Evolutionary conservation across 2,113 vertebrate genomes (phyloP).

Genomic region (Phoxinus phoxinus): DNA sequence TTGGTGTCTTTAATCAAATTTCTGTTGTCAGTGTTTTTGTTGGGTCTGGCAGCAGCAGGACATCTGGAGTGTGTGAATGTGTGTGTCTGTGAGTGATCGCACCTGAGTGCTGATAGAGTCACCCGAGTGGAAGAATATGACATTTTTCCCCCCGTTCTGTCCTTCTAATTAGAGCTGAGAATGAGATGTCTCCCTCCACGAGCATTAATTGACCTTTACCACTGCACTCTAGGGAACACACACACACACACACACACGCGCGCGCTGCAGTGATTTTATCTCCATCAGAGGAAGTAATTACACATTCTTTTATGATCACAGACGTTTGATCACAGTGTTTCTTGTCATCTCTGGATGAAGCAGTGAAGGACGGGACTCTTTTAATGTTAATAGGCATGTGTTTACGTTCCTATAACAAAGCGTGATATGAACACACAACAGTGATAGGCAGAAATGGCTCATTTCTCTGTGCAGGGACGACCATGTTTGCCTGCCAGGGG

Average conservation of each 20-base stretch:
- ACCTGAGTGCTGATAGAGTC: conserved; percentile 26
- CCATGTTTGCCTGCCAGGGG: conserved; percentile 85
- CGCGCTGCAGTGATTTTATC: conserved; percentile 29
- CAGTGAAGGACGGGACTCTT: background rate
- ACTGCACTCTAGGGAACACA: conserved; percentile 54
- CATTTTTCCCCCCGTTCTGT: conserved; percentile 23
- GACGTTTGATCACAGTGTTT: conserved; percentile 18
- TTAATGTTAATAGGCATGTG: background rate
- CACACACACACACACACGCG: conserved; percentile 14
- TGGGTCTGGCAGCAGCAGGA: background rate
- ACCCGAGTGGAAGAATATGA: background rate
- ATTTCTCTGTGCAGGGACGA: conserved; percentile 80
- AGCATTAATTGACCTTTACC: conserved; percentile 67
- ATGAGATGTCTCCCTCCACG: conserved; percentile 37
- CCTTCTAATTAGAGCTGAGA: conserved; percentile 47
- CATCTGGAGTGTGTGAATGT: background rate
- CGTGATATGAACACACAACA: background rate
- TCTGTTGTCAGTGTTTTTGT: background rate
- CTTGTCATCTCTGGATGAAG: conserved; percentile 18
- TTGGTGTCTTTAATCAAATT: background rate
- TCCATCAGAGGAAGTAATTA: conserved; percentile 31
- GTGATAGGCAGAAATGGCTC: background rate
- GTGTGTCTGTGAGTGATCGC: background rate
- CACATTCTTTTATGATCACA: conserved; percentile 19
- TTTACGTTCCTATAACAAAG: too few species aligned